A percentile compares a stretch with the other conserved stretches of the same genome.
phyloP scores from a whole-genome alignment of 2,888 invertebrate species.

The Entomobrya multifasciata region DNA sequence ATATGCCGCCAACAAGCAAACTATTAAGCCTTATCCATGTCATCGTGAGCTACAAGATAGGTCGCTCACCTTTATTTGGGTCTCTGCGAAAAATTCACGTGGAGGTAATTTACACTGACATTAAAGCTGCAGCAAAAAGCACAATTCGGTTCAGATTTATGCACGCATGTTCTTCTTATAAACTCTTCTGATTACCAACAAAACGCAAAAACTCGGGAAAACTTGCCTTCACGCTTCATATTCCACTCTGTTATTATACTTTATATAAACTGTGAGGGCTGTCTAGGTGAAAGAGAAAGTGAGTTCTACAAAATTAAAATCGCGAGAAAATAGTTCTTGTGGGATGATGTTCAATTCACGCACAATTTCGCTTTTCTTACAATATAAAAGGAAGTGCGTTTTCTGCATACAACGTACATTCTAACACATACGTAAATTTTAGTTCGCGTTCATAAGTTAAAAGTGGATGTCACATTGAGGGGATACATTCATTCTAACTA shows the following conservation, averaged over 20 bases:
- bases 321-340: constrained; percentile 1
- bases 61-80: constrained; percentile 63
- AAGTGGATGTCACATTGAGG: background rate
- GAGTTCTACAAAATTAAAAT: background rate
- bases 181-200: constrained; percentile 11
- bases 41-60: constrained; percentile 21
- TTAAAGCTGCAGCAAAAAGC: constrained; percentile 27
- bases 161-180: constrained; percentile 5
- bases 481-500: background rate
- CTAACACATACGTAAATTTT: too few species aligned
- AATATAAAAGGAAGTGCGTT: constrained; percentile 34
- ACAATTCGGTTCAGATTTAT: constrained; percentile 40
- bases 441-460: background rate
- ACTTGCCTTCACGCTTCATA: constrained; percentile 40
- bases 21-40: background rate
- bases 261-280: background rate
- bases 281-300: background rate
- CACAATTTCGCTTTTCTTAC: constrained; percentile 48
- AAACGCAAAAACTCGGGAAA: background rate
- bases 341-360: constrained; percentile 42
- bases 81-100: constrained; percentile 48
- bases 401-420: background rate
- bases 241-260: background rate
- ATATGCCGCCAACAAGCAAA: too few species aligned
- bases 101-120: constrained; percentile 56